phyloP scores from a whole-genome alignment of 2,888 invertebrate species.

The Ennomos quercinarius region DNA sequence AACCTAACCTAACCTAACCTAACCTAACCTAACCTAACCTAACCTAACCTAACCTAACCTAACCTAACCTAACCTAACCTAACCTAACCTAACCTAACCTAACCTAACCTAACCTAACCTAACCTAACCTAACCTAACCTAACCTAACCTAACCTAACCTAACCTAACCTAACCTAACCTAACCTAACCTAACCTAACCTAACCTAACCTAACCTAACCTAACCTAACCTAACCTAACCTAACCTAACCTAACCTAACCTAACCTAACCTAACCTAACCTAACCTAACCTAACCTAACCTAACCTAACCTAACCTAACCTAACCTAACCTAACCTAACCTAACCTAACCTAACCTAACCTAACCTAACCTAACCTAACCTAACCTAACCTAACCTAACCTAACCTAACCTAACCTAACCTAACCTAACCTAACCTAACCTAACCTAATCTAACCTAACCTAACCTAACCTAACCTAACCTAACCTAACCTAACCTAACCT shows the following conservation, averaged over 20 bases:
- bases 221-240: constrained; percentile 33
- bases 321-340: constrained; percentile 15
- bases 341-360: constrained; percentile 22
- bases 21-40: constrained; percentile 33
- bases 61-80: constrained; percentile 24
- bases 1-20: constrained; percentile 24
- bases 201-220: constrained; percentile 34
- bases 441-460: constrained; percentile 19
- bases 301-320: constrained; percentile 18
- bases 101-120: constrained; percentile 34
- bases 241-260: constrained; percentile 31
- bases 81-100: constrained; percentile 25
- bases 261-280: constrained; percentile 27
- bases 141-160: constrained; percentile 33
- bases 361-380: constrained; percentile 21
- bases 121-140: constrained; percentile 31
- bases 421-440: constrained; percentile 22
- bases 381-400: constrained; percentile 19
- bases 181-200: constrained; percentile 26
- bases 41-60: constrained; percentile 33
- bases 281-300: constrained; percentile 19
- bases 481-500: constrained; percentile 14
- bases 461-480: constrained; percentile 17
- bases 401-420: constrained; percentile 20
- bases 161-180: constrained; percentile 36